Conservation (phyloP, 2,113 vertebrate genomes). For the Toxostoma redivivum region DNA sequence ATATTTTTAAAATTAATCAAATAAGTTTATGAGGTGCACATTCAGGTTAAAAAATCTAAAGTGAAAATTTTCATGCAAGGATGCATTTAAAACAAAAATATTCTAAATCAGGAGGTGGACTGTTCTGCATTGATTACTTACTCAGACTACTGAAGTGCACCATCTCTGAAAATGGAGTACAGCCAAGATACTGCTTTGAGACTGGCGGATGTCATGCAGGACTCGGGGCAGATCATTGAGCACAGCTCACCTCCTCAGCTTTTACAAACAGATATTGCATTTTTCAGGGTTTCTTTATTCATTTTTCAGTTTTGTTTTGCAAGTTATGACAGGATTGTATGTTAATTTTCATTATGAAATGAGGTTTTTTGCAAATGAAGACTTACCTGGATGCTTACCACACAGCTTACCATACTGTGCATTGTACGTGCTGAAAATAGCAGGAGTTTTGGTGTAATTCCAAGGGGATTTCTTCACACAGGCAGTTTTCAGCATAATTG, state of each 20-base stretch:
- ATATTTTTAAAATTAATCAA: background rate
- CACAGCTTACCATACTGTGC: background rate
- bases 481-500: background rate
- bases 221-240: background rate
- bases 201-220: background rate
- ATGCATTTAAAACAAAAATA: background rate
- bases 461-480: background rate
- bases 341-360: background rate
- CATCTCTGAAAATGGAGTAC: background rate
- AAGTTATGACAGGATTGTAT: background rate
- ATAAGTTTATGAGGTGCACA: background rate
- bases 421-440: background rate
- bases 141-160: background rate
- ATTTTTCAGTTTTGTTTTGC: background rate
- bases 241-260: background rate
- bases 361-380: background rate
- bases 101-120: background rate
- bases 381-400: background rate
- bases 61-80: background rate
- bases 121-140: background rate
- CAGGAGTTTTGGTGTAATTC: background rate
- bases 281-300: background rate
- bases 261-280: background rate
- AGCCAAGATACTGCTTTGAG: background rate
- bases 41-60: background rate